These are phyloP conservation scores for Cyrtorhinus lividipennis DNA, from an alignment of 1,140 invertebrate species.

Conservation along the genomic window DNA sequence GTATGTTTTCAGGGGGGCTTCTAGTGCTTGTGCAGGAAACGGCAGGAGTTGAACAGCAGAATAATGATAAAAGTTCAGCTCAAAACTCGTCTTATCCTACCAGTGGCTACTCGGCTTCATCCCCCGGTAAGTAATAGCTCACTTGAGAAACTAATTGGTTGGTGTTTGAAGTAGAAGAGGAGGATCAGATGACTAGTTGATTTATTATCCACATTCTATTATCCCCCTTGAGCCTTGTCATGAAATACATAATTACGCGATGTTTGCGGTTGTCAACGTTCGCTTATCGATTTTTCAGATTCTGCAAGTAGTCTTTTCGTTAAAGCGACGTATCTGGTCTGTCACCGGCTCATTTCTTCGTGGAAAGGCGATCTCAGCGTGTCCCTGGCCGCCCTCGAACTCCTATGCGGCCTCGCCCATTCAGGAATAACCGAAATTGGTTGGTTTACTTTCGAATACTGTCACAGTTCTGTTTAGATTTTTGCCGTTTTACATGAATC, in stretches of 20 bases:
- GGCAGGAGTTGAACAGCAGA: conserved; percentile 54
- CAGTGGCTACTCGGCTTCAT: not conserved
- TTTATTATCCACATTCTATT: too few species aligned
- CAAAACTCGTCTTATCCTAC: not conserved
- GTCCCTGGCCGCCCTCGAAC: conserved; percentile 81
- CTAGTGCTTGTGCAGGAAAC: conserved; percentile 67
- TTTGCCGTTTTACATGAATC: not conserved
- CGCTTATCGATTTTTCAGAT: too few species aligned
- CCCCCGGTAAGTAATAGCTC: not conserved
- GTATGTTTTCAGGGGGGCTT: conserved; percentile 41
- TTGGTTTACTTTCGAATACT: too few species aligned
- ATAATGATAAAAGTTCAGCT: conserved; percentile 33
- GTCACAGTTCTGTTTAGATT: too few species aligned
- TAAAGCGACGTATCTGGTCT: conserved; percentile 80
- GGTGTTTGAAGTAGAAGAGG: too few species aligned
- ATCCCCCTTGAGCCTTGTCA: too few species aligned
- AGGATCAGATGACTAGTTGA: too few species aligned
- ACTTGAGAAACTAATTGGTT: too few species aligned
- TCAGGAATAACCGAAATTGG: conserved; percentile 71
- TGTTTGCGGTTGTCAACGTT: too few species aligned
- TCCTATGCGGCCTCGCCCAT: conserved; percentile 75
- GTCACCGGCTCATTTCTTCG: conserved; percentile 82
- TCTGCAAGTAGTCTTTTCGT: conserved; percentile 77
- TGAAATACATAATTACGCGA: too few species aligned
- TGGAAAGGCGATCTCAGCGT: conserved; percentile 95